These are phyloP conservation scores for Lindbergichthys nudifrons DNA, from an alignment of 2,797 vertebrate species.

Conservation along the genomic window DNA sequence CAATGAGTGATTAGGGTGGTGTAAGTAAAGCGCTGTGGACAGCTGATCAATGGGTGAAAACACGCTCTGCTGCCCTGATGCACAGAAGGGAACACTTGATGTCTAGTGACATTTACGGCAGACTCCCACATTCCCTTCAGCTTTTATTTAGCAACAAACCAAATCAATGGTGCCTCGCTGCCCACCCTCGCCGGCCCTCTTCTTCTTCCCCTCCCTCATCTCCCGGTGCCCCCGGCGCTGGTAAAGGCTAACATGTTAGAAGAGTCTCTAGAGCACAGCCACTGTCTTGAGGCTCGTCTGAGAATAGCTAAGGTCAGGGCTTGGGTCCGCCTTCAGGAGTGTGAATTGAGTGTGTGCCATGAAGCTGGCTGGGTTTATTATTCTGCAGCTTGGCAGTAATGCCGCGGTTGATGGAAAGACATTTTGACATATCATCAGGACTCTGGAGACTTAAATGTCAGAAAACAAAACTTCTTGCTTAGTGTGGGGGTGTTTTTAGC, in stretches of 20 bases:
- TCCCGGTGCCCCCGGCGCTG: constrained; percentile 31
- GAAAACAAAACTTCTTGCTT: constrained; percentile 46
- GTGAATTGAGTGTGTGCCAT: constrained; percentile 57
- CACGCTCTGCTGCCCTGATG: constrained; percentile 14
- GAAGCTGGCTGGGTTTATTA: constrained; percentile 51
- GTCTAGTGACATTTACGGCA: constrained; percentile 57
- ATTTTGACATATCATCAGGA: constrained; percentile 47
- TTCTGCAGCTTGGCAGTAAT: constrained; percentile 49
- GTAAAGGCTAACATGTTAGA: constrained; percentile 64
- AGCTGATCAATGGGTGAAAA: constrained; percentile 27
- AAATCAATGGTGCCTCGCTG: constrained; percentile 48
- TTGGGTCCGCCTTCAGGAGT: constrained; percentile 55
- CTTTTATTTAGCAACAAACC: constrained; percentile 42
- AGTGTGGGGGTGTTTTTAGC: constrained; percentile 12
- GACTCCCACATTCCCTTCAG: constrained; percentile 44
- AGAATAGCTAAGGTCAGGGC: constrained; percentile 66
- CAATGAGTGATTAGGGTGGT: constrained; percentile 4
- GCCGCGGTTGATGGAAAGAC: constrained; percentile 53
- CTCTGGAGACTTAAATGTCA: constrained; percentile 59
- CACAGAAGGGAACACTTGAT: constrained; percentile 24
- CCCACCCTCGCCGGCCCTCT: constrained; percentile 2
- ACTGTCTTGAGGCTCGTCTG: constrained; percentile 55
- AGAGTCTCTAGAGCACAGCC: constrained; percentile 46
- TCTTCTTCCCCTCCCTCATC: constrained; percentile 22
- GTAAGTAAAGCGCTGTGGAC: neutral